Evolutionary conservation across 2,113 vertebrate species (phyloP), one percentile per base, ranked within the genome.

Genomic region (Thamnaconus septentrionalis): DNA sequence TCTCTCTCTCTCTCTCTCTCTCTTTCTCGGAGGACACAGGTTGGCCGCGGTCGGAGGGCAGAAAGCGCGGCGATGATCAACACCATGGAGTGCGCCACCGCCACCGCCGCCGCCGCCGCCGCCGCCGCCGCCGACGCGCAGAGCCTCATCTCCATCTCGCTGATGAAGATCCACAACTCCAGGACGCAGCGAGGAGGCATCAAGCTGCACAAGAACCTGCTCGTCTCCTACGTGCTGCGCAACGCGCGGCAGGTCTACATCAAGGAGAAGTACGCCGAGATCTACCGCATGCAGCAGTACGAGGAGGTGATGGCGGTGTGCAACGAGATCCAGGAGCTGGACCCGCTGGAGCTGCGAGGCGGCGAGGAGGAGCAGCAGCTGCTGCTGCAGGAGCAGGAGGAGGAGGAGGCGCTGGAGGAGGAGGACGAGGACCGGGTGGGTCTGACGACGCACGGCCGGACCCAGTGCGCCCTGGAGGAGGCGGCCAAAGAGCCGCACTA

Each of bases 131-230:
- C 93, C 85, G 95, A 98, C 91, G 95, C 96, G 84, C 95, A 97
- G 84, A 95, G 89, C 83, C 89, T 98, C 39, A 98, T 98, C 91
- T 95, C 94, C 81, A 93, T 98, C 70, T 98, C 96, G 41, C 86
- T 98, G 76, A 92, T 95, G 88, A 98, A 98, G 91, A 97, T 98
- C 89, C 96, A 98, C 93, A 96, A 92, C 92, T 97, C 95, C 73
- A 90, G 95, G 88, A 95, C 93, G 79, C 95, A 98, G 91, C 89
- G 96, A 85, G 95, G 96, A 51, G 96, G 96, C 45, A 95, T 98
- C 91, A 96, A 95, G 92, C 94, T 98, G 75, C 96, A 98, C 93
- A 96, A 96, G 86, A 98, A 96, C 90, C 95, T 98, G 81, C 93
- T 98, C 85, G 95, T 98, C 47, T 98, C 96, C 72, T 96, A 94